Evolutionary conservation across 1,140 invertebrate genomes (phyloP), one percentile per base, ranked within the genome.

Genomic region (Papilio helenus): DNA sequence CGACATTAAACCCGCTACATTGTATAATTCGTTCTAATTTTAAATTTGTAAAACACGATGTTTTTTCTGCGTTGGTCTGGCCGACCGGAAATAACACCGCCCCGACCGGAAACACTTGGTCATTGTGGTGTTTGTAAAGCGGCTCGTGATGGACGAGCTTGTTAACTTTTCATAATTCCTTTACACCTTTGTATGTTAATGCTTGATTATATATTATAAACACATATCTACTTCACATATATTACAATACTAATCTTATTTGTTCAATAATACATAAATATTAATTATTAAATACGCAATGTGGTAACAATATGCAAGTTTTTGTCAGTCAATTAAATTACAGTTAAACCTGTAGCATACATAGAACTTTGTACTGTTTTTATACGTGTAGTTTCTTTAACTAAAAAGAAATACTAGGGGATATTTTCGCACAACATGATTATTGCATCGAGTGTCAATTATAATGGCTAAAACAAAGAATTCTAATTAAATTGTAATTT

Each of bases 181-280:
- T 77, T 77, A 77, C 76, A 77, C 76, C 76, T 65, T 77, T 77
- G 76, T 77, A 65, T 77, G 76, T 65, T 77, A 77, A 77, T 77
- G 34, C 55, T 77, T 77, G 61, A 65, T 65, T 77, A 65, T 77
- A 77, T 77, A 68, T 68, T 68, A 55, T 55, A 68, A 29, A 29
- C 23, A 68, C 7, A 55, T 20, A 55, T 55, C 18, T 10, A 20
- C 44, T 16, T 14, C 44, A 46, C 10, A 46, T 46, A 16, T 14
- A 46, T 46, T 16, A 1, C 14, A 46, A 46, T 34, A 55, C 34
- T 12, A 20, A 9, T 44, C 23, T 34, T 68, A 3, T 34, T 68
- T 68, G 26, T 68, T 68, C 29, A 16, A 8, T 18, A 68, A 18
- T 68, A 61, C 10, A 39, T 39, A 39, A 39, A 0, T 39, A 8